Conservation (phyloP, 1,140 invertebrate species). For the Orius laevigatus region DNA sequence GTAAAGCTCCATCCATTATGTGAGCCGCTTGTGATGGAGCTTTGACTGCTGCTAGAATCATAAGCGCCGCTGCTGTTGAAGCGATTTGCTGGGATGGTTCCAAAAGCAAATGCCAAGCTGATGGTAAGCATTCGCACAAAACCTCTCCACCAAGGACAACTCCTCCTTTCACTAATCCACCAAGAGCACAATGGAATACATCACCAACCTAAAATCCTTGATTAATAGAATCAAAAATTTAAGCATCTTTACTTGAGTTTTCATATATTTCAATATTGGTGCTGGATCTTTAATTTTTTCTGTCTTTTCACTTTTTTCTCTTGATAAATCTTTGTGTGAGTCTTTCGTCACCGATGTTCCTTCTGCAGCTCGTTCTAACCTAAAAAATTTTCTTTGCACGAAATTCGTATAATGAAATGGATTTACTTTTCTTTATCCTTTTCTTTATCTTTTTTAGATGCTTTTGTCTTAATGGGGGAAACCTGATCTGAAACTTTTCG, state of each 20-base stretch:
- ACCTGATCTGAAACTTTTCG: constrained; percentile 62
- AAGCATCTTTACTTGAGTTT: constrained; percentile 45
- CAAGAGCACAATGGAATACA: constrained; percentile 79
- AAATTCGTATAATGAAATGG: not conserved
- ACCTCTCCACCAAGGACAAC: constrained; percentile 76
- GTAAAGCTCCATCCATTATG: constrained; percentile 72
- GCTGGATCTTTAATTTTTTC: constrained; percentile 44
- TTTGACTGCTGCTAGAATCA: constrained; percentile 81
- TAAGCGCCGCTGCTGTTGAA: constrained; percentile 69
- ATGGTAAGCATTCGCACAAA: constrained; percentile 70
- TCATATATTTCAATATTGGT: constrained; percentile 71
- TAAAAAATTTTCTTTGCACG: not conserved
- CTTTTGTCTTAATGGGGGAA: constrained; percentile 55
- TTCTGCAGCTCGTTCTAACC: not conserved
- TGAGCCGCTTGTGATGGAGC: constrained; percentile 72
- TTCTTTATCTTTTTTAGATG: constrained; percentile 46
- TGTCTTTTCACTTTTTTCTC: constrained; percentile 5
- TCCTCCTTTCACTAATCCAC: constrained; percentile 79
- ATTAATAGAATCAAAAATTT: not conserved
- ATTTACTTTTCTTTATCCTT: constrained; percentile 41
- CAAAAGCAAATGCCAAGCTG: constrained; percentile 86
- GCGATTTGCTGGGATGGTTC: constrained; percentile 64
- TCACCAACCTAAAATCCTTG: constrained; percentile 43
- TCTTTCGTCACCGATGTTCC: constrained; percentile 26
- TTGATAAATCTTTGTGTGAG: constrained; percentile 23